A percentile compares a stretch with the other conserved stretches of the same genome.
phyloP scores from a whole-genome alignment of 2,797 vertebrate species.

The Urophycis tenuis region DNA sequence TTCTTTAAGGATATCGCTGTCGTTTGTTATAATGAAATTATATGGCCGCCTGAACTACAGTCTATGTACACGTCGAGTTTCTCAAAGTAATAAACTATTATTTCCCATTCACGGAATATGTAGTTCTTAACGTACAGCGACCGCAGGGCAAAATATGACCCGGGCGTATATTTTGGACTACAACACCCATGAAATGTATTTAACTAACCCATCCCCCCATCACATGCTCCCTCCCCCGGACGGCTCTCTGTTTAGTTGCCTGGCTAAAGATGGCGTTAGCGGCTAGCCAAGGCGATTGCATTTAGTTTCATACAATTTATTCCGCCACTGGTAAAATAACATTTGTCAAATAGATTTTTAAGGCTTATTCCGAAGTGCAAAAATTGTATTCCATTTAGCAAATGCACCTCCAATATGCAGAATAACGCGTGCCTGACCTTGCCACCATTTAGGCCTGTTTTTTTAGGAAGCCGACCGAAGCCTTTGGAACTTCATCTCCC shows the following conservation, averaged over 20 bases:
- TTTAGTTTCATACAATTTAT: constrained; percentile 64
- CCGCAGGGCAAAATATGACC: rapidly evolving
- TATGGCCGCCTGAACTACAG: constrained; percentile 45
- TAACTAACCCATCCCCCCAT: constrained; percentile 32
- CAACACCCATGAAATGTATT: constrained; percentile 53
- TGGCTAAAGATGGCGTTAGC: constrained; percentile 79
- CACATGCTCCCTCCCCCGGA: constrained; percentile 39
- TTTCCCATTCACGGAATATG: constrained; percentile 28
- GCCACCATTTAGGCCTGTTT: constrained; percentile 48
- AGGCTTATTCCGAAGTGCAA: constrained; percentile 38
- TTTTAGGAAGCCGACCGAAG: no score
- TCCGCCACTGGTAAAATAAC: constrained; percentile 57
- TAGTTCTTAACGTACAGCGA: constrained; percentile 33
- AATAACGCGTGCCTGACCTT: constrained; percentile 52
- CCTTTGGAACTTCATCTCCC: constrained; percentile 68
- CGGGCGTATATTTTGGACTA: constrained; percentile 44
- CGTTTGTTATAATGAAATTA: rapidly evolving
- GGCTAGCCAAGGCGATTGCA: constrained; percentile 70
- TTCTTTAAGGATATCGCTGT: not conserved
- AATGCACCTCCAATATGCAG: constrained; percentile 40
- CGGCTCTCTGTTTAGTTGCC: constrained; percentile 67
- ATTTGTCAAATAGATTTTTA: constrained; percentile 47
- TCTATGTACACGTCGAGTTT: constrained; percentile 20
- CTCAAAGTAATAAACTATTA: rapidly evolving
- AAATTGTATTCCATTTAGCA: constrained; percentile 31